These are phyloP conservation scores for Malurus melanocephalus DNA, from an alignment of 2,113 vertebrate species.

Conservation along the genomic window DNA sequence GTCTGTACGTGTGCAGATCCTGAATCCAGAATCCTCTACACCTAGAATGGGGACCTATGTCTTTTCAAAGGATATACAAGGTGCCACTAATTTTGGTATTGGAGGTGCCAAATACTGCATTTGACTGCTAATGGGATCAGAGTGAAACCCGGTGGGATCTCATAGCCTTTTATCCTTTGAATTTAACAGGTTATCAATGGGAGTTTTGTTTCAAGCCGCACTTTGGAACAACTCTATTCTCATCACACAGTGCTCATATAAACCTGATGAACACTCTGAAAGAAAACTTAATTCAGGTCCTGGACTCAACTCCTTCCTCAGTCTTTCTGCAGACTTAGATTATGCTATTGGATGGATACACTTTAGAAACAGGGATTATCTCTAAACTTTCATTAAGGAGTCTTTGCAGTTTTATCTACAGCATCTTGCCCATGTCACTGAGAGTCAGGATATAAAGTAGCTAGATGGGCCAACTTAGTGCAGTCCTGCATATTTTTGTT, in stretches of 20 bases:
- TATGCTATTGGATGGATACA: not conserved
- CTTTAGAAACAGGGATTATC: not conserved
- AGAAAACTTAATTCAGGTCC: not conserved
- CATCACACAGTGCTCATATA: accelerated
- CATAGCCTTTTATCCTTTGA: not conserved
- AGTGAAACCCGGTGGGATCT: not conserved
- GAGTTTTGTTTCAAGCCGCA: not conserved
- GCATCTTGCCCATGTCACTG: not conserved
- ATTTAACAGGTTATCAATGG: not conserved
- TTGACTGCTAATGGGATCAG: not conserved
- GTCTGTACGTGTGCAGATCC: not conserved
- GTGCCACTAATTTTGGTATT: not conserved
- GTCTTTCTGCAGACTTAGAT: not conserved
- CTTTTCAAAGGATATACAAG: not conserved
- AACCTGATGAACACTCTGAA: accelerated
- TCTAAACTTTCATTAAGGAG: not conserved
- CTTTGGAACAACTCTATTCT: not conserved
- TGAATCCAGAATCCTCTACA: not conserved
- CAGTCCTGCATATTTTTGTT: not conserved
- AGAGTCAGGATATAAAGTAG: not conserved
- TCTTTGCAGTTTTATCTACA: not conserved
- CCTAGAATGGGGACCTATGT: not conserved
- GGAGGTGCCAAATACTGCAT: not conserved
- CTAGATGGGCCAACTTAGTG: not conserved
- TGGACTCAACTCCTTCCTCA: not conserved